phyloP scores from a whole-genome alignment of 2,797 vertebrate genomes.

The Tinamus major region DNA sequence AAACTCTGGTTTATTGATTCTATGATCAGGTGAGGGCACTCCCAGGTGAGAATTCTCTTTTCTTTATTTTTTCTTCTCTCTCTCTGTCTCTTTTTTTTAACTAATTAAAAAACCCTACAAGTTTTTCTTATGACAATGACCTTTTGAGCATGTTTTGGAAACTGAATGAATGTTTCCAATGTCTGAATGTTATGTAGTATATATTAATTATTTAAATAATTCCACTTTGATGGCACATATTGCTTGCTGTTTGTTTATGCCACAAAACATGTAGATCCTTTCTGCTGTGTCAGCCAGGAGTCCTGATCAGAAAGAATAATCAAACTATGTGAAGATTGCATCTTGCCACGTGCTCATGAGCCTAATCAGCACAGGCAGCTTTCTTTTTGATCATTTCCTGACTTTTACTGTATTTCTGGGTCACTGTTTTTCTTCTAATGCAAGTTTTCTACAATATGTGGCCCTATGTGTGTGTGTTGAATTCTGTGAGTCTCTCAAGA shows the following conservation, averaged over 20 bases:
- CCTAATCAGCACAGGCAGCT: not conserved
- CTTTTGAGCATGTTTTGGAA: not conserved
- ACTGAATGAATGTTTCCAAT: not conserved
- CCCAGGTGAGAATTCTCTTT: not conserved
- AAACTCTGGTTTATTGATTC: not conserved
- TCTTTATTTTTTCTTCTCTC: not conserved
- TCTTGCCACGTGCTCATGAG: fast-evolving
- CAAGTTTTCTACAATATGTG: not conserved
- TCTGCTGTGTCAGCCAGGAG: not conserved
- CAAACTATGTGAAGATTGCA: not conserved
- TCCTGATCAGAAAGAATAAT: not conserved
- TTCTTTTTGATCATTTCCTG: not conserved
- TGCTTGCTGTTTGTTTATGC: not conserved
- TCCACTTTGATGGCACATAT: not conserved
- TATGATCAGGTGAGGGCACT: not conserved
- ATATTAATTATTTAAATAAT: not conserved
- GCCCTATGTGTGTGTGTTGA: not conserved
- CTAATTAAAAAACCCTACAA: not conserved
- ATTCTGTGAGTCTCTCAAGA: not conserved
- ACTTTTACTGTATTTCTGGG: not conserved
- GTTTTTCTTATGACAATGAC: not conserved
- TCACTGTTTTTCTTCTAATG: not conserved
- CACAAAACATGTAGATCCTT: not conserved
- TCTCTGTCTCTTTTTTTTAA: fast-evolving
- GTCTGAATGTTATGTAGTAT: not conserved